Base-by-base conservation (phyloP, 2,888 invertebrate species). In the Sminthurinus aureus region DNA sequence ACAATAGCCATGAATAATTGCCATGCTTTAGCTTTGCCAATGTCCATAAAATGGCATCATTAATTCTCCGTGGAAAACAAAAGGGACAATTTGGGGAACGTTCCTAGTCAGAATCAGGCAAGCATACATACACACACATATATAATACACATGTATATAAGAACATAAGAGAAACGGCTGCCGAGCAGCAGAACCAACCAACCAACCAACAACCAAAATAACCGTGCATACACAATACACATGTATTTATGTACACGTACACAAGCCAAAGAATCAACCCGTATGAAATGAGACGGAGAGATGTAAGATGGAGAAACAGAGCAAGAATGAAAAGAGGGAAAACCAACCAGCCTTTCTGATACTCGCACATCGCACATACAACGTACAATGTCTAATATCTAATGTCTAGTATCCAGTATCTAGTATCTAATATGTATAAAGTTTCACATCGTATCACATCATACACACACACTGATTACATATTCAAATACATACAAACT, bases 61-160 rank as follows among this genome's bases (percentile, higher is more conserved):
- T 86, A 86, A 86, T 86, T 86, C 83, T 85, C 77, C 67, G 84
- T 84, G 81, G 84, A 84, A 86, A 85, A 86, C 86, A 86, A 86
- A 84, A 86, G 85, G 84, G 84, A 84, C 84, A 84, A 85, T 84
- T 81, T 80, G 84, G 84, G 71, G 71, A 77, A 71, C 73, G 79
- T 74, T 79, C 74, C 79, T 73, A 83, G 76, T 79, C 75, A 76
- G 64, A 80, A 77, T 22, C 79, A 80, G 83, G 79, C 78, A 74
- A 50, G 51, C 64, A 74, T 66, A 66, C 64, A 38, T 38, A 38
- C 38, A 4, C 38, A 38, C 6, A 38, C 38, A 38, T 38, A 38
- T 6, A 38, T 1, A 1, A 38, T 38, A 6, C 6, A 38, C 38
- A 38, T 38, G 6, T 38, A 38, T 6, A 38, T 38, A 38, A 52